phyloP scores from a whole-genome alignment of 2,888 invertebrate species.

The Bombylius major region DNA sequence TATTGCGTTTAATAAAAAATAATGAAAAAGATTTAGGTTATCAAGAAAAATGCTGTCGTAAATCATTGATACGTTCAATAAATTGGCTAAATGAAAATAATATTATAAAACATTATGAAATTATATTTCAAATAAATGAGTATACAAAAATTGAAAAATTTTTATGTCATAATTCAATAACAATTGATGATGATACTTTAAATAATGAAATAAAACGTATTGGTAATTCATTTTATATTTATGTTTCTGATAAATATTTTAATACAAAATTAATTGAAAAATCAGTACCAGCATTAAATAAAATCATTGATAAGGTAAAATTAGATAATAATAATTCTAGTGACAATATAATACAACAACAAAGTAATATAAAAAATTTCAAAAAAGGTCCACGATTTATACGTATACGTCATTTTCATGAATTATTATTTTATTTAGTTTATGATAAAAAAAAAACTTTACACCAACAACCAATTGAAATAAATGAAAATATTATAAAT shows the following conservation, averaged over 20 bases:
- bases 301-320: not conserved
- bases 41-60: constrained; percentile 44
- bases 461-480: constrained; percentile 13
- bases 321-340: too few relatives aligned
- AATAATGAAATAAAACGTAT: constrained; percentile 20
- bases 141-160: constrained; percentile 22
- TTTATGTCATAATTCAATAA: constrained; percentile 27
- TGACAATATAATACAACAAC: not conserved
- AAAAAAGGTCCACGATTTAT: constrained; percentile 44
- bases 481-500: constrained; percentile 20
- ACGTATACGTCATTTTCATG: constrained; percentile 52
- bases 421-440: constrained; percentile 55
- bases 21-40: constrained; percentile 41
- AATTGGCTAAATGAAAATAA: constrained; percentile 38
- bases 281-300: constrained; percentile 11
- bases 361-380: not conserved
- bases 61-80: constrained; percentile 49
- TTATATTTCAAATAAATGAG: constrained; percentile 21
- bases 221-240: not conserved
- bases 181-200: constrained; percentile 20
- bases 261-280: not conserved
- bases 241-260: not conserved
- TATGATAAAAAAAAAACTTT: constrained; percentile 34
- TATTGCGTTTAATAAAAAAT: constrained; percentile 42
- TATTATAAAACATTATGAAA: constrained; percentile 24